Evolutionary conservation across 1,140 invertebrate genomes (phyloP).

Genomic region (Drosophila paulistorum): DNA sequence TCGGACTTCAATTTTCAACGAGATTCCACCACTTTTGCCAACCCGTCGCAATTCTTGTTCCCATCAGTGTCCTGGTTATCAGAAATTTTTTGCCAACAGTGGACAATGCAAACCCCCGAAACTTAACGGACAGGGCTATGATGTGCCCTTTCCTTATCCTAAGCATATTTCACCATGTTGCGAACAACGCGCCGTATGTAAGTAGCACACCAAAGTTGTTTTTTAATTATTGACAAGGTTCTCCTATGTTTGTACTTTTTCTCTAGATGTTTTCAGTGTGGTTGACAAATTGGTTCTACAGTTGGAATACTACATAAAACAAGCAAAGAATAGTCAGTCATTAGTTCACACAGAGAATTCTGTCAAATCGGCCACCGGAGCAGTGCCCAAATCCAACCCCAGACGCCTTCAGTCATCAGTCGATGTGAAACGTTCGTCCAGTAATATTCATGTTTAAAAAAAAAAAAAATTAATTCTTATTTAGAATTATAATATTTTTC

Average conservation of each 20-base stretch:
- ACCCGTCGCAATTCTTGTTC: not conserved
- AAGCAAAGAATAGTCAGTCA: not conserved
- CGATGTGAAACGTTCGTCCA: not conserved
- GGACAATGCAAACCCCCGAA: constrained; percentile 35
- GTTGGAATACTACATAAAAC: constrained; percentile 19
- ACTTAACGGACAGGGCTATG: constrained; percentile 43
- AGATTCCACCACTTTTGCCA: not conserved
- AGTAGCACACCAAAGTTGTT: not conserved
- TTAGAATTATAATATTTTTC: not conserved
- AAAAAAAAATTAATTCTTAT: not conserved
- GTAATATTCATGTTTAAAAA: not conserved
- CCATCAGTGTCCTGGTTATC: too few species aligned
- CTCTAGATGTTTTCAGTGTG: constrained; percentile 47
- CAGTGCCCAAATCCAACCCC: constrained; percentile 32
- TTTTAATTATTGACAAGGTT: too few species aligned
- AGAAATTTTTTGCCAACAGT: not conserved
- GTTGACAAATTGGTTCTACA: constrained; percentile 40
- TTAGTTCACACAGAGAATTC: not conserved
- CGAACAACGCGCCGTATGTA: constrained; percentile 36
- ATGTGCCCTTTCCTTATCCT: constrained; percentile 51
- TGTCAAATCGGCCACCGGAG: constrained; percentile 10
- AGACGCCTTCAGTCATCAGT: not conserved
- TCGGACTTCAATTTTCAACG: not conserved
- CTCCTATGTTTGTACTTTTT: not conserved
- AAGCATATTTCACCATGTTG: constrained; percentile 18